Evolutionary conservation across 1,140 invertebrate species (phyloP), one percentile per base, ranked within the genome.

Genomic region (Temnothorax curvispinosus): DNA sequence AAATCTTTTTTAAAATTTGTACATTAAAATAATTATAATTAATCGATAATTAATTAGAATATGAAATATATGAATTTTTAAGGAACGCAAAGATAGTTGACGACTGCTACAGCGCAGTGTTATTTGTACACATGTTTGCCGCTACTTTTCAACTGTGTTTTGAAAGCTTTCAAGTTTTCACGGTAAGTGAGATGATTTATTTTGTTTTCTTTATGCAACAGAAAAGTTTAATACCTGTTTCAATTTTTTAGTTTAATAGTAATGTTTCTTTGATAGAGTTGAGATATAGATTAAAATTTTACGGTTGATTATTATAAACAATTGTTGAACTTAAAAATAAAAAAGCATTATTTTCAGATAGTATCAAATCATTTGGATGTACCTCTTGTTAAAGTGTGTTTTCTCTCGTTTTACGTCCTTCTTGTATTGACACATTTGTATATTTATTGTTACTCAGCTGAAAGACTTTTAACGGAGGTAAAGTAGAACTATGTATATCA

Each of bases 391-490:
- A 71, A n/a, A 38, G 15, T 81, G 8, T 32, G 72, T 64, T 84
- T 85, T 18, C 4, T 91, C 3, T 13, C 27, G 0, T 44, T 80
- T 0, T 91, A 91, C 18, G 44, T 74, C 0, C 0, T 0, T 0
- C 18, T 81, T 7, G 58, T 87, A 5, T 27, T 89, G 3, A 35
- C 64, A 0, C 80, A 82, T 8, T 27, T 90, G 4, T 91, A 76
- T 13, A 21, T 86, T 44, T 91, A 91, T 58, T 91, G 90, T 50
- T 87, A 91, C 4, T 38, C 88, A 9, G 87, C 81, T 7, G 89
- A 91, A 21, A 65, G 32, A 58, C 72, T 91, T 41, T 21, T 84
- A 0, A 11, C 56, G 0, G 71, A 84, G 60, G 88, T 88, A 82
- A 90, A 69, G 21, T 7, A 54, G 9, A 21, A 21, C 41, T 87